Evolutionary conservation across 2,113 vertebrate genomes (phyloP), one percentile per base, ranked within the genome.

Genomic region (Pipa parva): DNA sequence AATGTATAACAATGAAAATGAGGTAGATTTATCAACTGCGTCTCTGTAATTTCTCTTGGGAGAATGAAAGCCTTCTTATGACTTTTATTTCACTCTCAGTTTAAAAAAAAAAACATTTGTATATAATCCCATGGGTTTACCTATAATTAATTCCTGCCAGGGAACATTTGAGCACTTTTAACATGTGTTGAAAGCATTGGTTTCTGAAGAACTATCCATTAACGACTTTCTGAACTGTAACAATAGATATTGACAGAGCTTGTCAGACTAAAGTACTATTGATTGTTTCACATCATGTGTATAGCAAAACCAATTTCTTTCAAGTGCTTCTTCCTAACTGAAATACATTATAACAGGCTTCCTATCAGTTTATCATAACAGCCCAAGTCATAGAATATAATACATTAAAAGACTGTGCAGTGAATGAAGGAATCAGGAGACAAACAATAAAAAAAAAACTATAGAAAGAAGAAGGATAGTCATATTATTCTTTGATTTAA

Each of bases 271-370:
- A 91, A 92, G 88, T 84, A 79, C 87, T 89, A 91, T 90, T 84
- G 88, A 93, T 92, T 85, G 81, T 71, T 75, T 88, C 85, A 84
- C 87, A 90, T 92, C 87, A 88, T 89, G 84, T 87, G 85, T 90
- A 90, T 82, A 90, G 89, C 85, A 89, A 90, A 91, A 88, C 82
- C 85, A 89, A 90, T 92, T 89, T 89, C 87, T 88, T 87, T 85
- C 82, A 89, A 92, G 85, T 88, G 85, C 79, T 78, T 85, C 83
- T 81, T 87, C 85, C 86, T 87, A 89, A 87, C 82, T 78, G 81
- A 89, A 91, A 91, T 90, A 83, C 76, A 79, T 88, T 88, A 87
- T 79, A 83, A 77, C 31, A 74, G 78, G 72, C 79, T 79, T 79
- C 75, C 82, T 82, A 70, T 84, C 81, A 83, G 74, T 83, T 87